Evolutionary conservation across 2,888 invertebrate genomes (phyloP).

Genomic region (Rambutsinella grinnellia): DNA sequence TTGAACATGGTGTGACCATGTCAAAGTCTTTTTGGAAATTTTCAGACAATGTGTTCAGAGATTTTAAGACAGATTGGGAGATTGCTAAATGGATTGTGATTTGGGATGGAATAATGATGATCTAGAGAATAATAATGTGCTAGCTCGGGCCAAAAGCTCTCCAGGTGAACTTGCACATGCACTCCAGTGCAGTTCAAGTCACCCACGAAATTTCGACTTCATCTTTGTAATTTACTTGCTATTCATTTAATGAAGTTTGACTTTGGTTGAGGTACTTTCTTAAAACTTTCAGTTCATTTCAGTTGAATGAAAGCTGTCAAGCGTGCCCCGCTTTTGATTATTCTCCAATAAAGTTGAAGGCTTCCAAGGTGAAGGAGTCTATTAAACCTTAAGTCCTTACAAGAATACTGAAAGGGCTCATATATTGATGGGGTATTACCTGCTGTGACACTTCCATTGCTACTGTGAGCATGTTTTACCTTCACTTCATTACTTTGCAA

Average conservation of each 20-base stretch:
- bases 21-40: too few species aligned
- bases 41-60: not conserved
- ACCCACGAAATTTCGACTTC: not conserved
- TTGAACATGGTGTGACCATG: not conserved
- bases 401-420: slow-evolving; percentile 32
- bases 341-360: slow-evolving; percentile 29
- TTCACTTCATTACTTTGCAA: too few species aligned
- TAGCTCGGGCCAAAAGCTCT: not conserved
- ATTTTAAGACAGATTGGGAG: too few species aligned
- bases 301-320: slow-evolving; percentile 20
- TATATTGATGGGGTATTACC: slow-evolving; percentile 7
- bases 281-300: not conserved
- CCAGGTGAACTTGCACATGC: not conserved
- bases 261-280: not conserved
- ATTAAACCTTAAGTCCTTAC: slow-evolving; percentile 49
- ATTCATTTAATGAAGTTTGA: too few species aligned
- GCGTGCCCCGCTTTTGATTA: slow-evolving; percentile 45
- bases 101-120: too few species aligned
- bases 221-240: too few species aligned
- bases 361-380: slow-evolving; percentile 50
- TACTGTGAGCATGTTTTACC: too few species aligned
- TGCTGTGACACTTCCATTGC: slow-evolving; percentile 41
- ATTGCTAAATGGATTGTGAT: too few species aligned
- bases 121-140: not conserved
- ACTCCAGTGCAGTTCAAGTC: not conserved